Evolutionary conservation across 2,888 invertebrate species (phyloP), one percentile per base, ranked within the genome.

Genomic region (Thera obeliscata): DNA sequence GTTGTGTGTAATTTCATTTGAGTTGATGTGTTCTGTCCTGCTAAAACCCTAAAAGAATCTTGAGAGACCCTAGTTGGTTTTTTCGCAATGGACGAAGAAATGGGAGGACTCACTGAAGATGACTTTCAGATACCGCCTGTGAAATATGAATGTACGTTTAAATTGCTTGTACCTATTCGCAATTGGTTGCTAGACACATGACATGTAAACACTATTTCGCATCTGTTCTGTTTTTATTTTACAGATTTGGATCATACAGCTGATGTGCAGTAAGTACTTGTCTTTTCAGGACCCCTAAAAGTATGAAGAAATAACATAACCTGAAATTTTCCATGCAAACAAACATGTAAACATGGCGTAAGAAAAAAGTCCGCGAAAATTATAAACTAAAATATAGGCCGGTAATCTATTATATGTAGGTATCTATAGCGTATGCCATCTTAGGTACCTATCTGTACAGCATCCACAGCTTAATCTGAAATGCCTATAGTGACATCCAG

Each of bases 231-330:
- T 62, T 56, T 6, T 12, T 58, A 36, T 70, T 69, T 84, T 95
- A 71, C 94, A 98, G 98, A 98, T 95, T 94, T 99, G 87, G 99
- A 99, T 85, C 99, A 99, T 86, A 98, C 99, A 43, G 99, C 99
- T 22, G 99, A 99, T 94, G 98, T 99, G n/a, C 99, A 99, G 97
- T 98, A 94, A 96, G 98, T 96, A 50, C 11, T 6, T 61, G 22
- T 46, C 43, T 5, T 46, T 46, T 46, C 43, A 46, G 43, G 43
- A 7, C 7, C 43, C 2, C 22, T 22, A 22, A 22, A 43, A 2
- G 7, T 43, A 43, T 7, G 43, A 9, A 46, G 43, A 9, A 46
- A 9, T 46, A 7, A 9, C 7, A 41, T 41, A 46, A 9, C 43
- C 9, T 8, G 43, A 9, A 2, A 46, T 46, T 41, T 41, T 4